Evolutionary conservation across 2,888 invertebrate species (phyloP), one percentile per base, ranked within the genome.

Genomic region (Pristionchus entomophagus): DNA sequence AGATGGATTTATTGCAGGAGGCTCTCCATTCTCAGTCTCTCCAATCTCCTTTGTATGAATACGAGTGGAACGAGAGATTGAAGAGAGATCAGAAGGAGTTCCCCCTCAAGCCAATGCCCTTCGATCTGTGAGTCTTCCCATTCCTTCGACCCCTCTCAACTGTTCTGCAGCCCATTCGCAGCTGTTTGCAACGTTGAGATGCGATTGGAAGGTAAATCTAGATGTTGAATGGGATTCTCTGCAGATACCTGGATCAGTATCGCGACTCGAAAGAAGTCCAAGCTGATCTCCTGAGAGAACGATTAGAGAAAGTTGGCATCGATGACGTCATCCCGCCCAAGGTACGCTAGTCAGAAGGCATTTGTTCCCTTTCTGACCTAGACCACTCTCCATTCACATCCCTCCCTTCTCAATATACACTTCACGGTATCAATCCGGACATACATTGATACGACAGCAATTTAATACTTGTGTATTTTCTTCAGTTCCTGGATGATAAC

Each of bases 181-280:
- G n/a, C n/a, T n/a, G n/a, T n/a, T n/a, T n/a, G n/a, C n/a, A n/a
- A n/a, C n/a, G n/a, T n/a, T n/a, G n/a, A n/a, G n/a, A n/a, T 56
- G 22, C 22, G n/a, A 56, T 56, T n/a, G 56, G 14, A 56, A 56
- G 56, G 56, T 22, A 22, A 5, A n/a, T 10, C 22, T 17, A 14
- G 56, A 49, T 12, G 17, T 49, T 49, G 49, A 49, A 12, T 17
- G 17, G 17, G 8, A 49, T 49, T 8, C 62, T 6, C 62, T 22
- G 6, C 35, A 95, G 95, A 82, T 99, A 98, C 94, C 95, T 99
- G 95, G 98, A 99, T 93, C 96, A 96, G 93, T 97, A 98, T 94
- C 95, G 97, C 89, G 97, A 98, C 94, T 96, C 96, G 0, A 97
- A 97, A 94, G 96, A 97, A 92, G 96, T 99, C 2, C 96, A 96